Percentiles rank a stretch among this genome's conserved stretches.
These are phyloP conservation scores for Hemiscyllium ocellatum DNA, from an alignment of 2,113 vertebrate species.

Conservation along the genomic window DNA sequence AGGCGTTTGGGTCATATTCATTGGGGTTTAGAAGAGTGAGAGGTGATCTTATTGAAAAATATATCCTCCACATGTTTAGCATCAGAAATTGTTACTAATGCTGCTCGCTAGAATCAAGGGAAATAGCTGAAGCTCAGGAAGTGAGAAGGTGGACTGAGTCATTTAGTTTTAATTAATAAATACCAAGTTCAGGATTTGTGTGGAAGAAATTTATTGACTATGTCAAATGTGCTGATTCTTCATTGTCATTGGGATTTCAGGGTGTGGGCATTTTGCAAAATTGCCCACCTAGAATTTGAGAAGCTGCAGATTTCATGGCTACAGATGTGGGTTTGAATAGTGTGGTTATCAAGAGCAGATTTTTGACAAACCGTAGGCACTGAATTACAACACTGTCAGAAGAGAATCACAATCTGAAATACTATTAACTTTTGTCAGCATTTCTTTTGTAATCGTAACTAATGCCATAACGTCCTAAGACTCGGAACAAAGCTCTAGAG, in stretches of 20 bases:
- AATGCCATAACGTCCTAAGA: not conserved
- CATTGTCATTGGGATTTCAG: not conserved
- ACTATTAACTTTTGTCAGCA: not conserved
- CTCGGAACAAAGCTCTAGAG: not conserved
- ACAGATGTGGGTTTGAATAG: not conserved
- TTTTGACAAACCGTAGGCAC: not conserved
- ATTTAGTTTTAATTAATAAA: no score
- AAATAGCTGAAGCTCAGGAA: no score
- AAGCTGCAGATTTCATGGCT: not conserved
- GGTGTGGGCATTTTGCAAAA: not conserved
- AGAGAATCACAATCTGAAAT: not conserved
- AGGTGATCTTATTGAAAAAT: no score
- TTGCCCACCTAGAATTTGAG: no score
- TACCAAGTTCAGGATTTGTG: no score
- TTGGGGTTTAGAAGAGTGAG: no score
- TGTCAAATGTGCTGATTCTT: not conserved
- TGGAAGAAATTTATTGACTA: no score
- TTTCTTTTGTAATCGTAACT: not conserved
- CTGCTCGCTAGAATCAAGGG: no score
- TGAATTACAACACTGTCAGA: not conserved
- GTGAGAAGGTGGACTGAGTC: no score
- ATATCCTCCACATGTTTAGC: no score
- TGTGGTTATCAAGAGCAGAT: not conserved
- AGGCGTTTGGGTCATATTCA: no score
- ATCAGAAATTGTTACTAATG: no score